Base-by-base conservation (phyloP, 2,113 vertebrate genomes). In the Arenaria interpres region DNA sequence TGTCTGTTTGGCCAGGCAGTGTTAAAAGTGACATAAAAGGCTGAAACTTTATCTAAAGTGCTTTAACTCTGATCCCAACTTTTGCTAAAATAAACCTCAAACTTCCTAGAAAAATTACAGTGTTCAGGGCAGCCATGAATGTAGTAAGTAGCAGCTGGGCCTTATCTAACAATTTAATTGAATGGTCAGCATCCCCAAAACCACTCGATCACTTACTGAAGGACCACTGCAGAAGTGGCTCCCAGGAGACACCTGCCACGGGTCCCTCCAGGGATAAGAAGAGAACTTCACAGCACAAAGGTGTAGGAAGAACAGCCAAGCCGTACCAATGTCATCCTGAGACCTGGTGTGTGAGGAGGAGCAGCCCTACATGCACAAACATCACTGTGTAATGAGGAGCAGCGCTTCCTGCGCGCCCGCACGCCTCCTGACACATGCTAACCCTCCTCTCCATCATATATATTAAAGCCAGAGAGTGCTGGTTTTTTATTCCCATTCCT, bases 311-410 rank as follows among this genome's bases (percentile, higher is more conserved):
- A 74, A 27, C 1, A 14, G 32, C 37, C 51, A 32, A 17, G 56
- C 43, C 46, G 13, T 5, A 18, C 43, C 14, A 4, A 3, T 8
- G n/a, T 7, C n/a, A 33, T 39, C 37, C 57, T 37, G 66, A 67
- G 46, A 45, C 50, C 37, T 41, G 56, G 4, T 1, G 0, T 33
- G n/a, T 56, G 57, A 30, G 30, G 35, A 56, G n/a, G 69, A 91
- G 73, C 88, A 85, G 79, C 69, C 22, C n/a, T 24, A 4, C n/a
- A 25, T 2, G 1, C 53, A 85, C 37, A 59, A 50, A 56, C 62
- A 39, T 3, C 41, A 12, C 57, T 1, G 1, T 1, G 39, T 3
- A 37, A 23, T 3, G 53, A 63, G 45, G 43, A 3, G 5, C 35
- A 73, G 67, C 4, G 0, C 20, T 6, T 32, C 25, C 78, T 45